These are phyloP conservation scores for Tipula unca DNA, from an alignment of 2,888 invertebrate genomes.

Conservation along the genomic window DNA sequence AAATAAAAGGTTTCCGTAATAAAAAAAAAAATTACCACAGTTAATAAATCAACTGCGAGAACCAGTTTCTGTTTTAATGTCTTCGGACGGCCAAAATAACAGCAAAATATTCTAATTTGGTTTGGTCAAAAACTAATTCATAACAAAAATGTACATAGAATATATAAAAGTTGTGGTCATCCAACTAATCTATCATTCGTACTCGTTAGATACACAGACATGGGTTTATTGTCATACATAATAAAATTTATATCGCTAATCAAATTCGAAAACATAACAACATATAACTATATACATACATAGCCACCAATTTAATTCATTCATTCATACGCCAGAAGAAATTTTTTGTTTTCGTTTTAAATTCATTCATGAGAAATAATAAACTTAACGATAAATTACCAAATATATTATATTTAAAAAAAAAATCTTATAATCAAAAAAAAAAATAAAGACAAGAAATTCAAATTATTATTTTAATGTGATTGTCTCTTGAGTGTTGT, in stretches of 20 bases:
- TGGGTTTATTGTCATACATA: neutral
- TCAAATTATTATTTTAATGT: constrained; percentile 8
- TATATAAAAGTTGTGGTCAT: neutral
- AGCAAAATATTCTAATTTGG: neutral
- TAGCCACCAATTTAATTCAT: neutral
- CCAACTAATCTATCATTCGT: neutral
- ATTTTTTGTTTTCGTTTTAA: neutral
- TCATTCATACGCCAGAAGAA: neutral
- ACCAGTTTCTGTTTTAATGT: neutral
- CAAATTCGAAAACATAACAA: neutral
- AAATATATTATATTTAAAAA: neutral
- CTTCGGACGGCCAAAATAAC: neutral
- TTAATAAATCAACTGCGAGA: neutral
- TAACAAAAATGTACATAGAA: no score
- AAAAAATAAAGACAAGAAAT: neutral
- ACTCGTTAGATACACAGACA: neutral
- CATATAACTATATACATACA: neutral
- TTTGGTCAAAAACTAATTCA: neutral
- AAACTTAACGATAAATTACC: neutral
- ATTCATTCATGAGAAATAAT: neutral
- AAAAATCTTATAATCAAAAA: neutral
- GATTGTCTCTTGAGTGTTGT: neutral
- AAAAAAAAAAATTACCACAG: neutral
- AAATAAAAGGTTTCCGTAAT: constrained; percentile 8
- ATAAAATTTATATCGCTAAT: neutral